Base-by-base conservation (phyloP, 1,140 invertebrate genomes). In the Armadillidium nasatum region DNA sequence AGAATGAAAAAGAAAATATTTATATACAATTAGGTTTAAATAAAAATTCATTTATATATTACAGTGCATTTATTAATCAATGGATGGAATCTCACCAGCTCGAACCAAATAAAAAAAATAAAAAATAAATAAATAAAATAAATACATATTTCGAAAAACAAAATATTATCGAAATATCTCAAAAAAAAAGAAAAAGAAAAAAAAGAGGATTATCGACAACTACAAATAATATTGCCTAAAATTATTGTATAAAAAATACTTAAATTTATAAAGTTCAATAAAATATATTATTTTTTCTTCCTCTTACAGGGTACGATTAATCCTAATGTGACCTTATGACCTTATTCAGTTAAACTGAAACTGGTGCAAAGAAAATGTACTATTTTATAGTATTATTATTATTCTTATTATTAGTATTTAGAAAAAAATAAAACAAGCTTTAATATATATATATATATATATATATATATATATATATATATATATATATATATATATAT, bases 1-100 rank as follows among this genome's bases (percentile, higher is more conserved):
- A 33, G 33, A 33, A 33, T 33, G 2, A 33, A 33, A 33, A 33
- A 6, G 33, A 33, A 33, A 33, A 3, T 33, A 33, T 3, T 33
- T 33, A 33, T 6, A 33, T 33, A 33, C 6, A 33, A 6, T 3
- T 3, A 33, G 33, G 50, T 2, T 19, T 60, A 60, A 60, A 60
- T 60, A 60, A 60, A 60, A 60, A 7, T 60, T 33, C 6, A 33
- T 33, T 33, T 6, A 33, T 60, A 13, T 15, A 60, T 60, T 60
- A 60, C 50, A 60, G 50, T 60, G 50, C 50, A 60, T 60, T 60
- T 60, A 60, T 60, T 60, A 60, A 60, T 60, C 11, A 60, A 60
- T 60, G 50, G 50, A 60, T 60, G 50, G 50, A 60, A 13, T 60
- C 50, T 60, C 50, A 60, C 11, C 11, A 60, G 11, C 19, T 15